Conservation (phyloP, 2,797 vertebrate genomes). For the Chloroceryle amazona region DNA sequence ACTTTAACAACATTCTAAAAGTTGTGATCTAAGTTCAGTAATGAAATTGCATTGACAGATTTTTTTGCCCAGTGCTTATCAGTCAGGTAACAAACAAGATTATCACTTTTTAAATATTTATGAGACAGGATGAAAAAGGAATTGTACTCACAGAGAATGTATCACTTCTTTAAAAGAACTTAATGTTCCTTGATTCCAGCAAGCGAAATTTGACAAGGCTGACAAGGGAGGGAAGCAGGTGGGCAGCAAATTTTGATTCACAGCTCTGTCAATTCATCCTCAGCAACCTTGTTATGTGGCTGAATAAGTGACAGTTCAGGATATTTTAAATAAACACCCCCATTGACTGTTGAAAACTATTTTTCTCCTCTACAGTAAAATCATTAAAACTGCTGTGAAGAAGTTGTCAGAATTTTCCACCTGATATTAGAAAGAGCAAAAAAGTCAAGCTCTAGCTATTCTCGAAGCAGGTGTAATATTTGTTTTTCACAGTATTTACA, state of each 20-base stretch:
- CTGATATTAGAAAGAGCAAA: conserved; percentile 12
- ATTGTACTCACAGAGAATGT: not conserved
- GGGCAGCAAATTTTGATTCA: conserved; percentile 61
- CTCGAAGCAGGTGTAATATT: not conserved
- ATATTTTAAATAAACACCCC: conserved; percentile 65
- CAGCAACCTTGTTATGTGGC: conserved; percentile 33
- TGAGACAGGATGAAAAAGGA: conserved; percentile 22
- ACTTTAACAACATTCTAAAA: not conserved
- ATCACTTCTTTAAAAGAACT: conserved; percentile 27
- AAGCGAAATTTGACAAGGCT: conserved; percentile 45
- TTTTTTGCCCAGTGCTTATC: conserved; percentile 48
- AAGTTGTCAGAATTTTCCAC: conserved; percentile 34
- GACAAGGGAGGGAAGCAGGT: conserved; percentile 46
- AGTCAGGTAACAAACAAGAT: conserved; percentile 54
- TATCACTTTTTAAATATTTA: conserved; percentile 52
- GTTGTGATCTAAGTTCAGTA: conserved; percentile 21
- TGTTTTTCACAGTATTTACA: not conserved
- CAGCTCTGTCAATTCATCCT: conserved; percentile 43
- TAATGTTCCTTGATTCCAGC: conserved; percentile 26
- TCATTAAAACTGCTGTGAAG: conserved; percentile 46
- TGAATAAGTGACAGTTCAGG: conserved; percentile 30
- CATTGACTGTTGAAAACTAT: conserved; percentile 19
- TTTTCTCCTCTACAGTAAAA: conserved; percentile 40
- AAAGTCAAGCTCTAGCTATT: conserved; percentile 21
- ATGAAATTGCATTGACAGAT: conserved; percentile 5